Evolutionary conservation across 1,140 invertebrate species (phyloP).

Genomic region (Bombus balteatus): DNA sequence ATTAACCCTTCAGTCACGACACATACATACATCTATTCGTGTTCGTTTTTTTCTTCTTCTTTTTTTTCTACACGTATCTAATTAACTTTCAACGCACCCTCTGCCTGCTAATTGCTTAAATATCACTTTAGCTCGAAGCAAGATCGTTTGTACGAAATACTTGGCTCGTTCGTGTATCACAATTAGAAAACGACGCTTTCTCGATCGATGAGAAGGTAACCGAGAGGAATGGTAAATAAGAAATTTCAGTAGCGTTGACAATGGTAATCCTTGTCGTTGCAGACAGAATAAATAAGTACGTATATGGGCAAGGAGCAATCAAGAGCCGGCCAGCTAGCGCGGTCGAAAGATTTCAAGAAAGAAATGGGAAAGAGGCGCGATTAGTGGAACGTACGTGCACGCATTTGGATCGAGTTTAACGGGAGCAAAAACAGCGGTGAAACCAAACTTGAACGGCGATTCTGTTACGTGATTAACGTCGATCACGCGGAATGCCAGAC

Average conservation of each 20-base stretch:
- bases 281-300: not conserved
- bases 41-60: not conserved
- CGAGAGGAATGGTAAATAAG: not conserved
- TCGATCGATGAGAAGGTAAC: not conserved
- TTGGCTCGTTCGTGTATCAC: too few relatives aligned
- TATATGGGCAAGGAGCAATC: not conserved
- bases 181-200: too few relatives aligned
- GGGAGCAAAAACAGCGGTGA: constrained; percentile 16
- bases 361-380: constrained; percentile 6
- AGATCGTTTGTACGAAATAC: too few relatives aligned
- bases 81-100: too few relatives aligned
- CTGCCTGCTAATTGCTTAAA: too few relatives aligned
- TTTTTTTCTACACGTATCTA: not conserved
- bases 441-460: constrained; percentile 9
- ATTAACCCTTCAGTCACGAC: not conserved
- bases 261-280: too few relatives aligned
- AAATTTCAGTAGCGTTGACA: not conserved
- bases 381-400: constrained; percentile 14
- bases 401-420: not conserved
- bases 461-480: constrained; percentile 23
- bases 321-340: too few relatives aligned
- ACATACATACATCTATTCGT: not conserved
- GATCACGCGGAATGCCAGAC: not conserved
- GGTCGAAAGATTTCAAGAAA: not conserved
- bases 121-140: too few relatives aligned